phyloP scores from a whole-genome alignment of 2,797 vertebrate species.

The Rhyacichthys aspro region DNA sequence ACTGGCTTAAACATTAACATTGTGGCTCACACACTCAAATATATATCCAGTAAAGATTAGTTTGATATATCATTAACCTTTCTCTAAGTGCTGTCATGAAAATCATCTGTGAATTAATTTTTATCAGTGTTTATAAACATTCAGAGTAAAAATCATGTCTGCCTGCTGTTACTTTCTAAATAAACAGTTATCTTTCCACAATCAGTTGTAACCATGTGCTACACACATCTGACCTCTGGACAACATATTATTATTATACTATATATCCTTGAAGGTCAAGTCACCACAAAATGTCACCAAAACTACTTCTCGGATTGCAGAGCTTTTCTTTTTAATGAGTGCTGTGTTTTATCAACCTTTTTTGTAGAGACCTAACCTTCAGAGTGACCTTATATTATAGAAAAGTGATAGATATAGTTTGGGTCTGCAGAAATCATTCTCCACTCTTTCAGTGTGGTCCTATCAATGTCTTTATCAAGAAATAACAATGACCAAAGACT shows the following conservation, averaged over 20 bases:
- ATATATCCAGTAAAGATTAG: no score
- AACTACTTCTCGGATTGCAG: not conserved
- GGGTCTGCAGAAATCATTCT: no score
- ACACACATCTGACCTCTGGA: not conserved
- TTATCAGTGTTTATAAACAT: not conserved
- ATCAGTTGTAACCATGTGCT: no score
- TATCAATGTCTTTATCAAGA: not conserved
- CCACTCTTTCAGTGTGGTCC: not conserved
- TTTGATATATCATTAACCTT: slow-evolving; percentile 13
- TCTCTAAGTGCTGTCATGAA: not conserved
- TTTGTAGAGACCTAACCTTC: not conserved
- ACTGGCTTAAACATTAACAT: slow-evolving; percentile 34
- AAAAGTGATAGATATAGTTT: no score
- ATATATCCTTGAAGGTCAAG: not conserved
- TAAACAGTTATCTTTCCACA: slow-evolving; percentile 40
- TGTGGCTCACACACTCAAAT: not conserved
- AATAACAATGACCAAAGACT: no score
- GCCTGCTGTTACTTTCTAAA: slow-evolving; percentile 57
- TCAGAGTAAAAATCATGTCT: slow-evolving; percentile 40
- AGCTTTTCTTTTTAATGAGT: no score
- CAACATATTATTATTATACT: no score
- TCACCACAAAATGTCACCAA: not conserved
- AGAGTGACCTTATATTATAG: not conserved
- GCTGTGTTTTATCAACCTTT: not conserved
- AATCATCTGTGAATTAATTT: slow-evolving; percentile 18